Evolutionary conservation across 2,888 invertebrate genomes (phyloP), one percentile per base, ranked within the genome.

Genomic region (Drosophila rubida): DNA sequence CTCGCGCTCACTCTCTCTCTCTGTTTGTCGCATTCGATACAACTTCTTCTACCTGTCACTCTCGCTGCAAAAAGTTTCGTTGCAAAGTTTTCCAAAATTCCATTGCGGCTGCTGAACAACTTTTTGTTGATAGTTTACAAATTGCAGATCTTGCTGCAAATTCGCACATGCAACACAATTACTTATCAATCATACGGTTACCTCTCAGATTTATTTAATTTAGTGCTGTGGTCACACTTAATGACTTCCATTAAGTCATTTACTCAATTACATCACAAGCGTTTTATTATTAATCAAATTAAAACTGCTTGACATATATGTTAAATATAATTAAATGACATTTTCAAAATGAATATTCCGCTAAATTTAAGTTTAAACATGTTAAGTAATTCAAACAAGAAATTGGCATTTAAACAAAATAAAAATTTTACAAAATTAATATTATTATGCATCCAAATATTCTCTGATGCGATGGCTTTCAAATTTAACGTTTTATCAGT

Each of bases 81-180:
- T 8, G 22, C 19, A 22, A 48, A 64, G 35, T 48, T 57, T 53
- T 32, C 16, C 16, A 9, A 46, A 37, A 71, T 45, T 65, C 14
- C 32, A 53, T 54, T 53, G 45, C 13, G 49, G 49, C 41, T 9
- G 13, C 16, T 37, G n/a, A 16, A 37, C 42, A 55, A 23, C 5
- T n/a, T 35, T 37, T 61, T 49, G 53, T 25, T 39, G 13, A 11
- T 49, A 48, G 30, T 41, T 62, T 14, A 14, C 19, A 4, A 54
- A 14, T 27, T 45, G 11, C 1, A 55, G 35, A 55, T 63, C 45
- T 45, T 46, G 22, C 27, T 22, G 27, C 5, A 37, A 14, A 14
- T 14, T 37, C 14, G 6, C 13, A 14, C 14, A 13, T 7, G 6
- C 35, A 37, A 13, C 2, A 7, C 35, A 37, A 37, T 37, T 32